Percentiles rank a stretch among this genome's conserved stretches.
Conservation (phyloP, 2,113 vertebrate genomes). For the Myotis brandtii region DNA sequence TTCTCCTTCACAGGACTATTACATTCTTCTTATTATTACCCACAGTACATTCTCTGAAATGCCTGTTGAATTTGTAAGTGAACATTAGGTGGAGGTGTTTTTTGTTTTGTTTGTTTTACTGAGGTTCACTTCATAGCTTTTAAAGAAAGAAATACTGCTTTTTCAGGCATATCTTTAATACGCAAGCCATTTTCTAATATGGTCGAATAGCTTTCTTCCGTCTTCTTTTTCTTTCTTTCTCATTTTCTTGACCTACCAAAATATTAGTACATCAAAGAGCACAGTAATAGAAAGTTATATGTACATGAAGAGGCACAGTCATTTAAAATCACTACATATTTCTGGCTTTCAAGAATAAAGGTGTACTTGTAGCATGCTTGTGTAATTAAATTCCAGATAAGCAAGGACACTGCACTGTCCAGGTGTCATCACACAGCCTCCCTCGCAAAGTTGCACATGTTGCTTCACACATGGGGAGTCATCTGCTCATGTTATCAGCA, state of each 20-base stretch:
- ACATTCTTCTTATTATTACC: constrained; percentile 10
- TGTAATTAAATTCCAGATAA: background rate
- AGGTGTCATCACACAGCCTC: background rate
- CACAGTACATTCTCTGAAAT: background rate
- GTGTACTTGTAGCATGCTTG: background rate
- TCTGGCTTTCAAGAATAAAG: background rate
- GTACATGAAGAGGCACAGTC: background rate
- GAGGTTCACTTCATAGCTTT: background rate
- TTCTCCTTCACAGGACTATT: background rate
- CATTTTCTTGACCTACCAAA: constrained; percentile 9
- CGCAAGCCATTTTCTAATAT: background rate
- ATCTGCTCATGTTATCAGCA: constrained; percentile 31
- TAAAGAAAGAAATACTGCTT: constrained; percentile 4
- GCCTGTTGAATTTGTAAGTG: background rate
- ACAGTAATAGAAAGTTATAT: background rate
- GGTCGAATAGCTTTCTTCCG: background rate
- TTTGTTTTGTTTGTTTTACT: background rate
- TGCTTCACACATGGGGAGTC: background rate
- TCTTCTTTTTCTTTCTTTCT: background rate
- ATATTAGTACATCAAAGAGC: background rate
- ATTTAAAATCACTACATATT: background rate
- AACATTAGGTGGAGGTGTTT: background rate
- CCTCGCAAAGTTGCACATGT: background rate
- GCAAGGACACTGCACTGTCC: constrained; percentile 28
- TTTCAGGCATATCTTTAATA: background rate